Evolutionary conservation across 2,113 vertebrate species (phyloP), one percentile per base, ranked within the genome.

Genomic region (Tonatia bakeri): DNA sequence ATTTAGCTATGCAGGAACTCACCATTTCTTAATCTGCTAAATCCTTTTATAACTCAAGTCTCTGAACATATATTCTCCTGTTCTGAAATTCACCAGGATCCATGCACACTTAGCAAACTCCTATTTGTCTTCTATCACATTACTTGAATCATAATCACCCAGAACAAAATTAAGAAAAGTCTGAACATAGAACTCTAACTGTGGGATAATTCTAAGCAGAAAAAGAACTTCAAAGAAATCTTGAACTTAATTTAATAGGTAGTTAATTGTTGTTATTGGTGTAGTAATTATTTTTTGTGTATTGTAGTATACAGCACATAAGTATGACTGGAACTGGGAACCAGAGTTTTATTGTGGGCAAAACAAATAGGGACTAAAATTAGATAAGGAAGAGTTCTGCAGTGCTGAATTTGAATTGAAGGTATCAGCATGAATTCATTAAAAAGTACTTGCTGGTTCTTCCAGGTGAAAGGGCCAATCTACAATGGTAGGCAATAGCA

Each of bases 201-300:
- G 45, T 47, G 36, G 36, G 14, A 80, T 81, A 96, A 77, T 91
- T 91, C 72, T 64, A 96, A 87, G 43, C 56, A 93, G 7, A 86
- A 76, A 91, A 97, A 83, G 20, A 85, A 91, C 22, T 50, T 40
- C 54, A 81, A 89, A 88, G 24, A 75, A 92, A 94, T 52, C 45
- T 65, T 94, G 77, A 85, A 67, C 22, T 75, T 94, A 16, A 91
- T 77, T 84, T 82, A 83, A 9, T n/a, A 76, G 7, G 40, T 45
- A 85, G 22, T 1, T 40, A 56, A 19, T 16, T 79, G 50, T 54
- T 89, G 14, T 40, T 96, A 83, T 17, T 80, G 50, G 26, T 26
- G 22, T 43, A 80, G 69, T 59, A 77, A 77, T 70, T 81, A 81
- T 73, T 70, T 89, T 94, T 59, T 50, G 9, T 54, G 1, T 70